These are phyloP conservation scores for Sander lucioperca DNA, from an alignment of 2,113 vertebrate species.

Conservation along the genomic window DNA sequence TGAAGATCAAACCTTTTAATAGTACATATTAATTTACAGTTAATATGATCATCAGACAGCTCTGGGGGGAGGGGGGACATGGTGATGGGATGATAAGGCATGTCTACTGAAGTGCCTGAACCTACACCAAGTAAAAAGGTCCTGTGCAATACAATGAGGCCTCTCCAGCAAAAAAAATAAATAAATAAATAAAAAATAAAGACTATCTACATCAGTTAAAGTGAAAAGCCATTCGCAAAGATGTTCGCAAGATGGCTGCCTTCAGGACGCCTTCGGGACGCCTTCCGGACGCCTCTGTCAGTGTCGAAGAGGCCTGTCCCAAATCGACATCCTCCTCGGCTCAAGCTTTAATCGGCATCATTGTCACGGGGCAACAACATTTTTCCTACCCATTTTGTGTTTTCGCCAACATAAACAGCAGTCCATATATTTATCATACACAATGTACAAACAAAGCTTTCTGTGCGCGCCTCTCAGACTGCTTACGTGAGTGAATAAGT, in stretches of 20 bases:
- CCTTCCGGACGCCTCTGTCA: conserved; percentile 6
- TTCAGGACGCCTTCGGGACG: not conserved
- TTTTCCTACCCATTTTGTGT: conserved; percentile 30
- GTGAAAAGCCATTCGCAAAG: conserved; percentile 33
- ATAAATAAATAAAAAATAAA: not conserved
- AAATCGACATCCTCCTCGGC: conserved; percentile 49
- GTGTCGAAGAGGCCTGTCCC: conserved; percentile 32
- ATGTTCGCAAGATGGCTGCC: conserved; percentile 49
- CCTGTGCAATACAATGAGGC: conserved; percentile 76
- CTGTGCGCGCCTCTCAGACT: conserved; percentile 32
- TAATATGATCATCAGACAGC: conserved; percentile 62
- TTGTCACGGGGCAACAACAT: conserved; percentile 38
- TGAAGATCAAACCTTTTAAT: conserved; percentile 71
- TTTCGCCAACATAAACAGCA: conserved; percentile 49
- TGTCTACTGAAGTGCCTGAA: conserved; percentile 75
- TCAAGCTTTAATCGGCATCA: conserved; percentile 39
- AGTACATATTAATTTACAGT: conserved; percentile 44
- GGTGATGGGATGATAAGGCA: conserved; percentile 76
- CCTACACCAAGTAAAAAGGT: conserved; percentile 70
- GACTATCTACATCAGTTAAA: conserved; percentile 61
- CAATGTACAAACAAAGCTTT: conserved; percentile 51
- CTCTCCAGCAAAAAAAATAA: conserved; percentile 56
- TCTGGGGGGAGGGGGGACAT: conserved; percentile 1
- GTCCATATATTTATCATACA: conserved; percentile 63
- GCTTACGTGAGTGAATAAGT: conserved; percentile 33